Evolutionary conservation across 2,888 invertebrate species (phyloP).

Genomic region (Lochmaea capreae): DNA sequence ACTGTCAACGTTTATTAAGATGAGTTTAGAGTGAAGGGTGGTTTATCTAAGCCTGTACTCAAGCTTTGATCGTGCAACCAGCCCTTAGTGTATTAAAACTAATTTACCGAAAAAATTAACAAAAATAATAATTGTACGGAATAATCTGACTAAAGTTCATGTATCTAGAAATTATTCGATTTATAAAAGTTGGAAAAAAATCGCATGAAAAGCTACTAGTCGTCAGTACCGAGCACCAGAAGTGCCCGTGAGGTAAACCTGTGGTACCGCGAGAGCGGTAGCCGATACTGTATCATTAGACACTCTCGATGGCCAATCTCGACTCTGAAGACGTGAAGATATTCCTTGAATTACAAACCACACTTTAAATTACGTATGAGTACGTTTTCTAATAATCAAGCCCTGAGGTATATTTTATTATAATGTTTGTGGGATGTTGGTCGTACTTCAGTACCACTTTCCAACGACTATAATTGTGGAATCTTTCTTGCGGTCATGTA

Average conservation of each 20-base stretch:
- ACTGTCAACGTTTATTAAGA: too few species aligned
- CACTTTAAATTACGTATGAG: conserved; percentile 35
- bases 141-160: too few species aligned
- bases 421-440: conserved; percentile 29
- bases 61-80: too few species aligned
- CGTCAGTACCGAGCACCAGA: conserved; percentile 33
- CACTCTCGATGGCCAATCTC: conserved; percentile 28
- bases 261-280: conserved; percentile 48
- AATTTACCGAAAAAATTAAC: too few species aligned
- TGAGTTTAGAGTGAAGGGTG: too few species aligned
- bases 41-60: too few species aligned
- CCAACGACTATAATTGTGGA: conserved; percentile 32
- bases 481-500: conserved; percentile 36
- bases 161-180: not conserved
- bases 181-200: not conserved
- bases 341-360: conserved; percentile 34
- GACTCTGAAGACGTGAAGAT: conserved; percentile 28
- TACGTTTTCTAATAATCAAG: conserved; percentile 39
- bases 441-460: conserved; percentile 33
- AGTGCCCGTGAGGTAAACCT: conserved; percentile 42
- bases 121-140: too few species aligned
- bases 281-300: conserved; percentile 52
- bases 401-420: conserved; percentile 40
- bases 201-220: conserved; percentile 40
- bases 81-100: too few species aligned